Percentiles rank a stretch among this genome's conserved stretches.
These are phyloP conservation scores for Silurus meridionalis DNA, from an alignment of 2,113 vertebrate genomes.

Conservation along the genomic window DNA sequence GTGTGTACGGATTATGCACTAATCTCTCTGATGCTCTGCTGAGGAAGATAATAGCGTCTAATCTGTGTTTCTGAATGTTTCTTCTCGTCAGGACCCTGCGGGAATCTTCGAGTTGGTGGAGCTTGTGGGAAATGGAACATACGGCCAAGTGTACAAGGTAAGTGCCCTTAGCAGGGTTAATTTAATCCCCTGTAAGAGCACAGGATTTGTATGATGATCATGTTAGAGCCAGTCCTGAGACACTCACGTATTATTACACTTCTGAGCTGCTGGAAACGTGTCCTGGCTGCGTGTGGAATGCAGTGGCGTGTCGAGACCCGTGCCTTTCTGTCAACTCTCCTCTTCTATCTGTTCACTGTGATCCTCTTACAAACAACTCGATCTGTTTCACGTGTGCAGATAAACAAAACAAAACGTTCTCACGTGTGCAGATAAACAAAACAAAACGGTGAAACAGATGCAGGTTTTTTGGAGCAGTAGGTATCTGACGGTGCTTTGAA, in stretches of 20 bases:
- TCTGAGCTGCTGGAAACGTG: not conserved
- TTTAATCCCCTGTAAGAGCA: not conserved
- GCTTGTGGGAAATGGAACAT: slow-evolving; percentile 97
- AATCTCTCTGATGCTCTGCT: slow-evolving; percentile 1
- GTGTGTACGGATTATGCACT: not conserved
- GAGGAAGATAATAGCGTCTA: slow-evolving; percentile 31
- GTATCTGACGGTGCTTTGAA: not conserved
- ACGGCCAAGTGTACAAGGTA: slow-evolving; percentile 98
- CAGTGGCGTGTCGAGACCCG: slow-evolving; percentile 46
- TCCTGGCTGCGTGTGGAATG: slow-evolving; percentile 39
- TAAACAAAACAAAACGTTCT: not conserved
- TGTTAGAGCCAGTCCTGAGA: not conserved
- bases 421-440: not conserved
- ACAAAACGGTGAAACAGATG: not conserved
- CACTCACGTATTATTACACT: not conserved
- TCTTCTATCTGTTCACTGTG: not conserved
- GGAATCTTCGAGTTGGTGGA: slow-evolving; percentile 98
- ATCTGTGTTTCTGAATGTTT: slow-evolving; percentile 22
- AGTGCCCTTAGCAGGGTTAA: slow-evolving; percentile 48
- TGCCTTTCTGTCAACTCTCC: slow-evolving; percentile 2
- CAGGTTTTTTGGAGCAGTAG: not conserved
- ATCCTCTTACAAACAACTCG: not conserved
- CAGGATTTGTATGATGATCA: not conserved
- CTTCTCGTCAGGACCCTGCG: slow-evolving; percentile 85
- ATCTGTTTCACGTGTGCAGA: not conserved